These are phyloP conservation scores for Onychomys torridus DNA, from an alignment of 2,797 vertebrate genomes.

Conservation along the genomic window DNA sequence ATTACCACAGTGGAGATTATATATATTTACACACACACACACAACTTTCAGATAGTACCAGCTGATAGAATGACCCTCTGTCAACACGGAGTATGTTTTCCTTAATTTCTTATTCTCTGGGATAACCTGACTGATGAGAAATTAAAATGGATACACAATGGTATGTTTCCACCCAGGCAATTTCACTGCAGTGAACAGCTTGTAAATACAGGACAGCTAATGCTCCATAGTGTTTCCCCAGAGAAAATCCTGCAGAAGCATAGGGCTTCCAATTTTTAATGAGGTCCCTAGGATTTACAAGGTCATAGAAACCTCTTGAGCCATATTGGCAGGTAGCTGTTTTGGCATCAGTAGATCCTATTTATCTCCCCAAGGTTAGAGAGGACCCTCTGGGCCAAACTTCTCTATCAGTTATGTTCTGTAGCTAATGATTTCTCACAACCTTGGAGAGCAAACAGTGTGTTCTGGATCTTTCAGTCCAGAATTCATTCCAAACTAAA, in stretches of 20 bases:
- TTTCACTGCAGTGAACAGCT: background rate
- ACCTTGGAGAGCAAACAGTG: background rate
- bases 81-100: background rate
- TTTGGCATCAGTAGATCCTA: background rate
- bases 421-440: background rate
- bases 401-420: background rate
- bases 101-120: background rate
- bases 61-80: background rate
- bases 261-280: background rate
- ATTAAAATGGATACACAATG: background rate
- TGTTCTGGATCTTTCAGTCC: background rate
- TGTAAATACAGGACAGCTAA: background rate
- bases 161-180: background rate
- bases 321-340: background rate
- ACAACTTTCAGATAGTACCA: background rate
- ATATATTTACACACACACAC: background rate
- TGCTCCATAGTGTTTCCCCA: background rate
- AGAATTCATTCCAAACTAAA: background rate
- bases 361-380: background rate
- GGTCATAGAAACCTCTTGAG: background rate
- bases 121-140: background rate
- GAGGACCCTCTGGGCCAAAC: background rate
- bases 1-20: background rate
- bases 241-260: background rate
- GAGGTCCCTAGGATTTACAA: slow-evolving; percentile 31